Percentiles rank a stretch among this genome's conserved stretches.
These are phyloP conservation scores for Ceraclea dissimilis DNA, from an alignment of 2,888 invertebrate species.

Conservation along the genomic window DNA sequence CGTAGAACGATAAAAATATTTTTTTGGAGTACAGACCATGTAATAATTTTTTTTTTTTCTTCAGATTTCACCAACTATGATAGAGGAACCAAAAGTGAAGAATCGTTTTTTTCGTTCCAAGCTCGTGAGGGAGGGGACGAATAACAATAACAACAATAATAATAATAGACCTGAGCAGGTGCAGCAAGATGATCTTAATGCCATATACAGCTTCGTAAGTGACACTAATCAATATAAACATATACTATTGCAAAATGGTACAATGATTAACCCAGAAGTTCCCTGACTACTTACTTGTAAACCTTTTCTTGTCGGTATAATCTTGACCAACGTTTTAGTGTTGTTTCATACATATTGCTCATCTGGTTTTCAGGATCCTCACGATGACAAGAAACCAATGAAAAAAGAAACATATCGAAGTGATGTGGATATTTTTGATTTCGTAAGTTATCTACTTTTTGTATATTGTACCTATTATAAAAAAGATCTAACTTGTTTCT, in stretches of 20 bases:
- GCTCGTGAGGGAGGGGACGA: neutral
- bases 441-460: neutral
- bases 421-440: neutral
- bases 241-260: too few relatives aligned
- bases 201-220: neutral
- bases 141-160: too few relatives aligned
- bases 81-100: slow-evolving; percentile 3
- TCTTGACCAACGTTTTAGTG: too few relatives aligned
- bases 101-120: slow-evolving; percentile 4
- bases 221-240: too few relatives aligned
- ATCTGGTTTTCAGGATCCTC: neutral
- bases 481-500: neutral
- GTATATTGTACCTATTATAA: neutral
- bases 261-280: too few relatives aligned
- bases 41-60: neutral
- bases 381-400: neutral
- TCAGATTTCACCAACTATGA: neutral
- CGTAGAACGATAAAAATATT: neutral
- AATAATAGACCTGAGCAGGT: too few relatives aligned
- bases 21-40: too few relatives aligned
- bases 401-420: neutral
- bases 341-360: too few relatives aligned
- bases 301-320: too few relatives aligned
- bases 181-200: neutral
- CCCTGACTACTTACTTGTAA: too few relatives aligned